Conservation (phyloP, 2,797 vertebrate species). For the Echeneis naucrates region DNA sequence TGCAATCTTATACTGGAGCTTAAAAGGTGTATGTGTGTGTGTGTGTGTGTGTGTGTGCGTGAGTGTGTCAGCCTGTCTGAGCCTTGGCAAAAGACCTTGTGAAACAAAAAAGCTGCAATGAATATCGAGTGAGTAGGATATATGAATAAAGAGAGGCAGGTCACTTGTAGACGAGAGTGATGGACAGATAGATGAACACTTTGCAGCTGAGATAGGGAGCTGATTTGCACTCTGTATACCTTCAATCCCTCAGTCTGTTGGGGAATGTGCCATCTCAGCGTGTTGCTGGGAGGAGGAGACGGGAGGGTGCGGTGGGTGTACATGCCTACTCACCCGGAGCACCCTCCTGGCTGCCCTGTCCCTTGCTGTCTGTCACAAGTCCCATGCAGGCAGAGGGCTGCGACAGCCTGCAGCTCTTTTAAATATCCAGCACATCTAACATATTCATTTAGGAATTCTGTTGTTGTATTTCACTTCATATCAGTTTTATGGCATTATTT, state of each 20-base stretch:
- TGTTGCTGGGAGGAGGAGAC: slow-evolving; percentile 61
- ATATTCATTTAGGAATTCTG: slow-evolving; percentile 36
- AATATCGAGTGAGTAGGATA: slow-evolving; percentile 73
- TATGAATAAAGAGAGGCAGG: slow-evolving; percentile 78
- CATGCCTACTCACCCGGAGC: slow-evolving; percentile 59
- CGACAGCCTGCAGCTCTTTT: slow-evolving; percentile 33
- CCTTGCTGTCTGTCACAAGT: slow-evolving; percentile 63
- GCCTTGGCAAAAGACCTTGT: slow-evolving; percentile 66
- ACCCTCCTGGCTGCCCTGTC: slow-evolving; percentile 54
- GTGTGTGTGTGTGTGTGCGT: neutral
- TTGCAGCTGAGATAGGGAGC: slow-evolving; percentile 72
- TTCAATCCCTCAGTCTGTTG: slow-evolving; percentile 73
- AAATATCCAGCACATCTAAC: slow-evolving; percentile 18
- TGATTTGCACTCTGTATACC: slow-evolving; percentile 81
- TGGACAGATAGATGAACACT: slow-evolving; percentile 77
- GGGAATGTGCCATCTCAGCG: slow-evolving; percentile 74
- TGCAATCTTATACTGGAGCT: slow-evolving; percentile 55
- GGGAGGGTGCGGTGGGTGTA: slow-evolving; percentile 14
- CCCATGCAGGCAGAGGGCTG: slow-evolving; percentile 27
- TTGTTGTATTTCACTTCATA: slow-evolving; percentile 18
- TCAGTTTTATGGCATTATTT: slow-evolving; percentile 8
- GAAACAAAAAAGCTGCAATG: slow-evolving; percentile 77
- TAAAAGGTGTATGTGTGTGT: slow-evolving; percentile 35
- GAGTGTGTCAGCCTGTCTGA: slow-evolving; percentile 28
- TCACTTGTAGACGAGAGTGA: slow-evolving; percentile 69